Evolutionary conservation across 2,113 vertebrate species (phyloP).

Genomic region (Bungarus multicinctus): DNA sequence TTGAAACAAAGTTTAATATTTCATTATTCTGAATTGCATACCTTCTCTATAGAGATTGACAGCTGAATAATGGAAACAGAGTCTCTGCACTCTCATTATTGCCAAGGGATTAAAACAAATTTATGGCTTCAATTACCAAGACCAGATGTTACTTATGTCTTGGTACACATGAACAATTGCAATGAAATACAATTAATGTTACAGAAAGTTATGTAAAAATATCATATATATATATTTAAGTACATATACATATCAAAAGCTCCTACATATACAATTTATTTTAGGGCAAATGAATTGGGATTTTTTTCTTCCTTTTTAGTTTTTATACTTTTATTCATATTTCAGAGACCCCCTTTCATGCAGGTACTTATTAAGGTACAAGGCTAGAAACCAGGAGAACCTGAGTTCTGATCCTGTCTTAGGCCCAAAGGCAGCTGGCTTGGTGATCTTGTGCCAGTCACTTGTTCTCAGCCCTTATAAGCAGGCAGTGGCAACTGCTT

Average conservation of each 20-base stretch:
- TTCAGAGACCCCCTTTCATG: neutral
- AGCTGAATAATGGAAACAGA: neutral
- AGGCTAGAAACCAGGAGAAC: neutral
- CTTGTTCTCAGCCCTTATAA: neutral
- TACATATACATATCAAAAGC: neutral
- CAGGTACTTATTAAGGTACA: neutral
- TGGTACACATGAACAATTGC: neutral
- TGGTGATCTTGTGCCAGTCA: neutral
- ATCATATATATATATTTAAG: neutral
- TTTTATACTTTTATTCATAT: neutral
- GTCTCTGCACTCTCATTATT: neutral
- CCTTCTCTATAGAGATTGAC: neutral
- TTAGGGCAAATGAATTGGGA: neutral
- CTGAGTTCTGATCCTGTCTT: neutral
- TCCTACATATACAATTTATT: neutral
- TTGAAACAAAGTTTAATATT: neutral
- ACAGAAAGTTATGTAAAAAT: neutral
- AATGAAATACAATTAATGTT: neutral
- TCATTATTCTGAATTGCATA: neutral
- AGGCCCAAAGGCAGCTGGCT: neutral
- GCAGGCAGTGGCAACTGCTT: neutral
- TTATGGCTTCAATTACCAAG: neutral
- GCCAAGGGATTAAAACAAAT: neutral
- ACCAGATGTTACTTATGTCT: neutral
- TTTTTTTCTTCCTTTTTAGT: neutral